Conservation (phyloP, 2,797 vertebrate species). For the Microctenopoma lineatum region DNA sequence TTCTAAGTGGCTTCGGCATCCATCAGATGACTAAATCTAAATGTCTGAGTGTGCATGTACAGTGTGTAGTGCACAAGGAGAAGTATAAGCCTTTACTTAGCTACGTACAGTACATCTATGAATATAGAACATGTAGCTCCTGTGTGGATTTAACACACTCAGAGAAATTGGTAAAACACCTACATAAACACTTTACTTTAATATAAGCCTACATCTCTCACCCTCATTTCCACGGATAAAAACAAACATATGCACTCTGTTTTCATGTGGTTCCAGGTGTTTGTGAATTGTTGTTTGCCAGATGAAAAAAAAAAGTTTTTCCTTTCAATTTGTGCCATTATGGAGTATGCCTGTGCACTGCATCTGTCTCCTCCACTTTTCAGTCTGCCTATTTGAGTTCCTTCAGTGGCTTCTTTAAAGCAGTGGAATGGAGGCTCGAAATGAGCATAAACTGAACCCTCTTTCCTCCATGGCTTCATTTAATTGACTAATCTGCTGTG, state of each 20-base stretch:
- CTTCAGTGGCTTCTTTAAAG: conserved; percentile 53
- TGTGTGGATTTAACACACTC: no score
- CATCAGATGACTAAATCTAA: no score
- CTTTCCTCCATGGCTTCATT: conserved; percentile 68
- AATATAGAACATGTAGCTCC: no score
- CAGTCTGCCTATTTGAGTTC: conserved; percentile 66
- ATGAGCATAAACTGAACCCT: conserved; percentile 62
- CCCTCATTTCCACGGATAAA: background rate
- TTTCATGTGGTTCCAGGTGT: background rate
- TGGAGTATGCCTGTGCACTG: background rate
- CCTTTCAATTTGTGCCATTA: conserved; percentile 48
- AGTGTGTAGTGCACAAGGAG: no score
- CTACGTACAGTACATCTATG: no score
- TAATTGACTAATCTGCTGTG: conserved; percentile 77
- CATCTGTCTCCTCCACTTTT: conserved; percentile 56
- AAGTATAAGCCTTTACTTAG: no score
- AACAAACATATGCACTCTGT: background rate
- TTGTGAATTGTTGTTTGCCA: conserved; percentile 7
- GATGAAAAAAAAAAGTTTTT: conserved; percentile 20
- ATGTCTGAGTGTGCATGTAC: no score
- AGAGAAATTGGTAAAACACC: no score
- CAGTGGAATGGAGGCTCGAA: conserved; percentile 65
- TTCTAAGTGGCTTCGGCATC: no score
- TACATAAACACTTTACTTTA: no score
- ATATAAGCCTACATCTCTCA: no score